Conservation (phyloP, 2,113 vertebrate species). For the Alethe castanea region DNA sequence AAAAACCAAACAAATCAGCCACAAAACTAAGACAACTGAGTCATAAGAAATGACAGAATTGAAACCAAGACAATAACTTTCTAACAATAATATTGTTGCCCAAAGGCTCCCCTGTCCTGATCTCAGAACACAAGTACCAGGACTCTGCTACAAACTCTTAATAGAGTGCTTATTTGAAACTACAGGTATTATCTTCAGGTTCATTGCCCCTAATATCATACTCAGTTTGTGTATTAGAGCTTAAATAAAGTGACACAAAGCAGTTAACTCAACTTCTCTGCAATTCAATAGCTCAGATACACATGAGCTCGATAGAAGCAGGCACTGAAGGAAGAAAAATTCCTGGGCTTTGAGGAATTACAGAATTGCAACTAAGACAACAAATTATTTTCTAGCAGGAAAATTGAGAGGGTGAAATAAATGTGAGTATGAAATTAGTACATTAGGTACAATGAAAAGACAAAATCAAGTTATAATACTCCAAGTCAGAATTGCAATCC, state of each 20-base stretch:
- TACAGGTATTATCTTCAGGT: neutral
- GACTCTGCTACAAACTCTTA: neutral
- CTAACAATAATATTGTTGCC: neutral
- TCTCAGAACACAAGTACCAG: neutral
- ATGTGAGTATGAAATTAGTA: neutral
- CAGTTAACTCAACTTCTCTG: neutral
- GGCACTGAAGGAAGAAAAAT: neutral
- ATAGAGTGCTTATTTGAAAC: neutral
- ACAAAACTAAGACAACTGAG: neutral
- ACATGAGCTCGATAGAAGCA: neutral
- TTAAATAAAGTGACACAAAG: neutral
- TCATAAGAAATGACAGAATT: neutral
- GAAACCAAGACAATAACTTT: neutral
- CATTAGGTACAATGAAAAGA: neutral
- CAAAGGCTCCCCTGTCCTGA: neutral
- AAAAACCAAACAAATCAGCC: neutral
- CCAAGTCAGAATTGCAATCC: neutral
- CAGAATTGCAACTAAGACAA: neutral
- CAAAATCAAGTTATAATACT: neutral
- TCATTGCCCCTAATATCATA: neutral
- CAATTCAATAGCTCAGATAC: neutral
- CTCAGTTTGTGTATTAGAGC: neutral
- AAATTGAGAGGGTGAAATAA: neutral
- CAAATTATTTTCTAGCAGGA: neutral
- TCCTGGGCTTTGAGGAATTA: neutral